A percentile compares a stretch with the other conserved stretches of the same genome.
phyloP scores from a whole-genome alignment of 2,113 vertebrate genomes.

The Arvicanthis niloticus region DNA sequence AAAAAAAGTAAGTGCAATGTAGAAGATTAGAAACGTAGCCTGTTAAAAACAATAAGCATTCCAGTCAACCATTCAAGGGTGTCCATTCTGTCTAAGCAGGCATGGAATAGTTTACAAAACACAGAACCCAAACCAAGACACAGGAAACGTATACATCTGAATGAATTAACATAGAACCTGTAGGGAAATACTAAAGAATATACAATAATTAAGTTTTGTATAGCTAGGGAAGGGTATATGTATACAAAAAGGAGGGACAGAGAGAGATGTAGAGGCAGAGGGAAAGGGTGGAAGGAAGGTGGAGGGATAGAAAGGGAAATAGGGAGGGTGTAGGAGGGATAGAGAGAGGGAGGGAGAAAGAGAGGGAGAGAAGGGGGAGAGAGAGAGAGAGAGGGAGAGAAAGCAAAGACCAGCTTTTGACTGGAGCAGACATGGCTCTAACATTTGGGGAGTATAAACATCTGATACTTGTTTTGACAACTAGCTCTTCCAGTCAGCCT shows the following conservation, averaged over 20 bases:
- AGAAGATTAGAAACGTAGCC: background rate
- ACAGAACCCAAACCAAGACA: background rate
- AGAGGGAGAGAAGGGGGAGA: background rate
- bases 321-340: accelerated
- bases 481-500: background rate
- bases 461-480: conserved; percentile 24
- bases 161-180: background rate
- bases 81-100: background rate
- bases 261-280: background rate
- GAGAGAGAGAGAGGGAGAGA: background rate
- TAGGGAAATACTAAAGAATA: background rate
- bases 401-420: background rate
- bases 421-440: background rate
- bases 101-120: background rate
- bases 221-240: background rate
- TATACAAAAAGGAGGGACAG: background rate
- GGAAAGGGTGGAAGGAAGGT: background rate
- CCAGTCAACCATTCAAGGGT: background rate
- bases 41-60: background rate
- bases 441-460: conserved; percentile 6
- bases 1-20: background rate
- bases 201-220: background rate
- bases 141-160: conserved; percentile 2
- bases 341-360: accelerated
- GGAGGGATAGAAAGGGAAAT: background rate